Percentiles rank a stretch among this genome's conserved stretches.
Evolutionary conservation across 2,797 vertebrate species (phyloP).

Genomic region (Cynopterus sphinx): DNA sequence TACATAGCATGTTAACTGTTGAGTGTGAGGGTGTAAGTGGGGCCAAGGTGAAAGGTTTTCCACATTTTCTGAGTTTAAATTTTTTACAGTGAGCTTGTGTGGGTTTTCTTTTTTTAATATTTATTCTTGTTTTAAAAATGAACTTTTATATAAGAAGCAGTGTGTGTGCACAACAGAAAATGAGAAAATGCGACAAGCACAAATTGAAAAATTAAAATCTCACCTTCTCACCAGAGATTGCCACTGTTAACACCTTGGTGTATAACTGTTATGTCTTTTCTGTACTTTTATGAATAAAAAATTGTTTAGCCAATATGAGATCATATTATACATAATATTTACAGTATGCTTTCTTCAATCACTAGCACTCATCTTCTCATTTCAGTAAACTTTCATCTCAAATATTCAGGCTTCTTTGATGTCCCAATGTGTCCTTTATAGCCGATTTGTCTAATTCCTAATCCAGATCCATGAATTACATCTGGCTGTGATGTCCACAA

Average conservation of each 20-base stretch:
- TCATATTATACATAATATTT: background rate
- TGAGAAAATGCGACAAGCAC: background rate
- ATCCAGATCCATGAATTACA: background rate
- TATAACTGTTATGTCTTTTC: background rate
- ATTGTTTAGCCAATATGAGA: background rate
- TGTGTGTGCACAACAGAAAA: background rate
- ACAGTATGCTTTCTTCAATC: background rate
- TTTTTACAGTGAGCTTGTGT: background rate
- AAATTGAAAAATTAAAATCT: background rate
- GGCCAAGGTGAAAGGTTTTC: background rate
- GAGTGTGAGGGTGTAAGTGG: no score
- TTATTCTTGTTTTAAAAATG: background rate
- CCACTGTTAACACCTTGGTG: background rate
- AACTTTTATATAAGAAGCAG: background rate
- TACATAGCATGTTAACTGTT: background rate
- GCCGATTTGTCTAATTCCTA: background rate
- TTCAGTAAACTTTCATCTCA: background rate
- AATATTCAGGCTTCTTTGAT: background rate
- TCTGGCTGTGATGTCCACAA: background rate
- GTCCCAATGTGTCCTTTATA: background rate
- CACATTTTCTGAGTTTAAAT: background rate
- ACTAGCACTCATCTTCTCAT: background rate
- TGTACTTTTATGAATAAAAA: background rate
- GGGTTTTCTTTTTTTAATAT: background rate
- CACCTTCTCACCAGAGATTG: background rate